phyloP scores from a whole-genome alignment of 2,797 vertebrate genomes.

The Setipinna tenuifilis region DNA sequence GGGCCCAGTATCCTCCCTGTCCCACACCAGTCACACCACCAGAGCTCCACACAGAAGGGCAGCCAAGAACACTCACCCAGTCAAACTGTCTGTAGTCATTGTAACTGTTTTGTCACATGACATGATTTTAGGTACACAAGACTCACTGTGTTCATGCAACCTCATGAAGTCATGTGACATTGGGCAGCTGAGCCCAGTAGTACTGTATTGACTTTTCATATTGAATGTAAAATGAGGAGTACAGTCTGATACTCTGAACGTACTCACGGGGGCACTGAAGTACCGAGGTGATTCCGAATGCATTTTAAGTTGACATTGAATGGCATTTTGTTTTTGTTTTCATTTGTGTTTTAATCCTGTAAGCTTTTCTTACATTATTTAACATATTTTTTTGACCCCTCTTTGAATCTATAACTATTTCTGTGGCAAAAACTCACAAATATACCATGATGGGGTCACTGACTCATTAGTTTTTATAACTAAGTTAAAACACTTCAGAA shows the following conservation, averaged over 20 bases:
- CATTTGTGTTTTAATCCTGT: background rate
- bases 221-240: conserved; percentile 39
- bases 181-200: background rate
- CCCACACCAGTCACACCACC: background rate
- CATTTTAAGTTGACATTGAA: conserved; percentile 26
- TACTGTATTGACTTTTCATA: conserved; percentile 18
- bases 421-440: background rate
- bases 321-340: conserved; percentile 31
- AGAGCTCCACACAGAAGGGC: background rate
- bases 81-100: background rate
- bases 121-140: background rate
- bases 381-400: background rate
- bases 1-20: background rate
- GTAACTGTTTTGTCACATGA: background rate
- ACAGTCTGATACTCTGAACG: background rate
- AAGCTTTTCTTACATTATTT: background rate
- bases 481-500: background rate
- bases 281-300: conserved; percentile 10
- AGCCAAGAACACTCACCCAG: background rate
- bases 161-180: background rate
- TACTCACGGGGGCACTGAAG: conserved; percentile 11
- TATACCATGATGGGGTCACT: background rate
- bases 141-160: background rate
- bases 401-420: background rate
- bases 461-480: background rate